These are phyloP conservation scores for Thomomys bottae DNA, from an alignment of 2,113 vertebrate genomes.

Conservation along the genomic window DNA sequence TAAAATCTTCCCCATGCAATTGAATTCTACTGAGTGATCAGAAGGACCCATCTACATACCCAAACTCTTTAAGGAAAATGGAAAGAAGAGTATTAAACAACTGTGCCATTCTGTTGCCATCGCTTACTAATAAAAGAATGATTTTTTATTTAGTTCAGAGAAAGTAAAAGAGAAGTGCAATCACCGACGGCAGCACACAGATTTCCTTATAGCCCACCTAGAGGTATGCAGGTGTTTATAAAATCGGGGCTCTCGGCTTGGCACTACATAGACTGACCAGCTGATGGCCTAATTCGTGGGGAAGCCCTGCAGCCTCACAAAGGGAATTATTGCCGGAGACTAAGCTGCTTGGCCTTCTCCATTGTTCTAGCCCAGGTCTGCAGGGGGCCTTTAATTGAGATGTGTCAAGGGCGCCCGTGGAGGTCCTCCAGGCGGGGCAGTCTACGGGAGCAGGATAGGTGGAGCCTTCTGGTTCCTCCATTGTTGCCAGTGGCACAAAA, in stretches of 20 bases:
- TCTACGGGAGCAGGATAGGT: slow-evolving; percentile 90
- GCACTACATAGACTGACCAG: slow-evolving; percentile 80
- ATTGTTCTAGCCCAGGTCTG: slow-evolving; percentile 89
- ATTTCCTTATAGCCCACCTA: slow-evolving; percentile 74
- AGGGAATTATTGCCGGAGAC: slow-evolving; percentile 93
- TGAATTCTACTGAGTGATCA: slow-evolving; percentile 51
- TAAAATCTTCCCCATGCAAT: slow-evolving; percentile 68
- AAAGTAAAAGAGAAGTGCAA: slow-evolving; percentile 70
- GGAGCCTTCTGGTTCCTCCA: slow-evolving; percentile 91
- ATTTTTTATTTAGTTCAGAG: slow-evolving; percentile 73
- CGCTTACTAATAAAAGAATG: slow-evolving; percentile 72
- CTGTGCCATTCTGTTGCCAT: slow-evolving; percentile 68
- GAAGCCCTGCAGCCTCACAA: slow-evolving; percentile 87
- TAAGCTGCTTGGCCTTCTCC: slow-evolving; percentile 95
- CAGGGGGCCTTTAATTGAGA: slow-evolving; percentile 94
- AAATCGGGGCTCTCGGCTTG: slow-evolving; percentile 75
- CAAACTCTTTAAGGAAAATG: slow-evolving; percentile 65
- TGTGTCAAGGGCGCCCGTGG: slow-evolving; percentile 81
- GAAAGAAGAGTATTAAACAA: slow-evolving; percentile 75
- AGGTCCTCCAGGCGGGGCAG: slow-evolving; percentile 94
- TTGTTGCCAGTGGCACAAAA: slow-evolving; percentile 96
- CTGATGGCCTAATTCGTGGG: slow-evolving; percentile 85
- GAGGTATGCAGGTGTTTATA: slow-evolving; percentile 69
- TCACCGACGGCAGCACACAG: slow-evolving; percentile 39
- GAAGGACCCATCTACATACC: slow-evolving; percentile 64